phyloP scores from a whole-genome alignment of 2,113 vertebrate genomes.

The Pleuronectes platessa region DNA sequence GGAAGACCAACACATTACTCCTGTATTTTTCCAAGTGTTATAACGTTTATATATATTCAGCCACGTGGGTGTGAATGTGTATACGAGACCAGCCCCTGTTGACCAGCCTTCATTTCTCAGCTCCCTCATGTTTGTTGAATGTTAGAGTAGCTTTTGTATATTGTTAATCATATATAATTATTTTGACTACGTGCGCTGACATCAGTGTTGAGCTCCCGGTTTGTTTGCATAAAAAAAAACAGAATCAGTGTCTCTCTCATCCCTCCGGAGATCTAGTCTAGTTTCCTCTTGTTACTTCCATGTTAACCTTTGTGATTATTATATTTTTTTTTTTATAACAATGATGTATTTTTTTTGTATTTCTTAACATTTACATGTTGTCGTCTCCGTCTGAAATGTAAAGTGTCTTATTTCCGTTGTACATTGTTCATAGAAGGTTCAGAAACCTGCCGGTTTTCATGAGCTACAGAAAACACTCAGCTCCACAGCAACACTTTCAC shows the following conservation, averaged over 20 bases:
- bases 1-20: not conserved
- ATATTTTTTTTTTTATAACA: slow-evolving; percentile 25
- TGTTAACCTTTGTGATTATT: slow-evolving; percentile 39
- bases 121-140: slow-evolving; percentile 10
- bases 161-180: slow-evolving; percentile 69
- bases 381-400: slow-evolving; percentile 61
- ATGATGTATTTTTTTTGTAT: slow-evolving; percentile 65
- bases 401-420: slow-evolving; percentile 74
- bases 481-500: slow-evolving; percentile 1
- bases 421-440: slow-evolving; percentile 44
- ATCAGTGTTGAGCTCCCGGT: slow-evolving; percentile 53
- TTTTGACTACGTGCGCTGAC: slow-evolving; percentile 54
- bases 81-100: slow-evolving; percentile 38
- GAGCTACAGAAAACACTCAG: slow-evolving; percentile 45
- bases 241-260: slow-evolving; percentile 11
- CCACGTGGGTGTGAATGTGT: slow-evolving; percentile 45
- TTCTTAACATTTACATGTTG: slow-evolving; percentile 65
- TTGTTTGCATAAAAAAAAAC: slow-evolving; percentile 20
- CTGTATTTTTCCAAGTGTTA: not conserved
- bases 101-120: slow-evolving; percentile 15
- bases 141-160: slow-evolving; percentile 65
- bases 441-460: slow-evolving; percentile 42
- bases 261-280: slow-evolving; percentile 42
- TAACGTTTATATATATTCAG: slow-evolving; percentile 10
- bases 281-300: slow-evolving; percentile 30